These are phyloP conservation scores for Tetramorium simillimum DNA, from an alignment of 1,140 invertebrate species.

Conservation along the genomic window DNA sequence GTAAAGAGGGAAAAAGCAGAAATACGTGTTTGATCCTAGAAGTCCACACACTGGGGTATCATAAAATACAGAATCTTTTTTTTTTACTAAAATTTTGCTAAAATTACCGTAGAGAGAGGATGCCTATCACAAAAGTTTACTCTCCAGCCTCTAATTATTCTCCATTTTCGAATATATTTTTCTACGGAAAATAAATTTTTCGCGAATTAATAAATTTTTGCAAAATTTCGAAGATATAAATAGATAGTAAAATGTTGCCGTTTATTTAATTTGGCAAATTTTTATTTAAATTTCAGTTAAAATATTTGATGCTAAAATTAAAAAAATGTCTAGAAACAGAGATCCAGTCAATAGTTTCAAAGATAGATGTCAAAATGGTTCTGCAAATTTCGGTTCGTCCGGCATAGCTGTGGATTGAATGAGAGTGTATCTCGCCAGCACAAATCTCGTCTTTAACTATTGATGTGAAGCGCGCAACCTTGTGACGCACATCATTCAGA, in stretches of 20 bases:
- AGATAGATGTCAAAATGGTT: neutral
- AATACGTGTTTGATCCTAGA: neutral
- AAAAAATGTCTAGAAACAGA: neutral
- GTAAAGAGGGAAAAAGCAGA: neutral
- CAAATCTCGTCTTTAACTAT: neutral
- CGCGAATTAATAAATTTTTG: neutral
- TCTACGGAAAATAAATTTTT: neutral
- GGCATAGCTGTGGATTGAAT: neutral
- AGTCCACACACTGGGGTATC: neutral
- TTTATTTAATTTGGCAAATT: neutral
- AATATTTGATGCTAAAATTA: neutral
- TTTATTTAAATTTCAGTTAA: neutral
- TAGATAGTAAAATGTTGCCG: neutral
- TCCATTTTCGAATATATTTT: neutral
- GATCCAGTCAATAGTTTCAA: neutral
- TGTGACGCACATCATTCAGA: constrained; percentile 18
- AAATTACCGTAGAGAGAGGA: neutral
- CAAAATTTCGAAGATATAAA: neutral
- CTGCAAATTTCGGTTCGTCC: neutral
- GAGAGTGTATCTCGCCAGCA: neutral
- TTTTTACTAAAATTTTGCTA: constrained; percentile 7
- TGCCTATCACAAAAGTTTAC: neutral
- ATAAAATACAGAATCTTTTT: neutral
- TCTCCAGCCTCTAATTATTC: neutral
- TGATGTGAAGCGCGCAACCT: neutral